Evolutionary conservation across 2,888 invertebrate genomes (phyloP), one percentile per base, ranked within the genome.

Genomic region (Buathra laborator): DNA sequence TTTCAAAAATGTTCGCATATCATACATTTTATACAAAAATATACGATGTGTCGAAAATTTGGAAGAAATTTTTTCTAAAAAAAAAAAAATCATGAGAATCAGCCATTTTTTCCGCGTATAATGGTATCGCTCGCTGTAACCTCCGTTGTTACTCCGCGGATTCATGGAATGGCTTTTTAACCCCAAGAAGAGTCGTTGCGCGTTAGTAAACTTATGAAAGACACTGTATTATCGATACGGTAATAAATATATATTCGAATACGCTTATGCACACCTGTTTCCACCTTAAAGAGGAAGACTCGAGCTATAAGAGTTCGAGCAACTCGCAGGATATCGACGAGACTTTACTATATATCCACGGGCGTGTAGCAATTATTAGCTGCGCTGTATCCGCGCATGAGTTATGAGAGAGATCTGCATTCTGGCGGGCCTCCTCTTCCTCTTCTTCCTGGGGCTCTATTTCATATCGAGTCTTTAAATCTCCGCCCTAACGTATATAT

Each of bases 391-490:
- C 90, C 80, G 84, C 86, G 80, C 81, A 85, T 88, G 89, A 89
- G 87, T 89, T 89, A 89, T 89, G 86, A 81, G 88, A 89, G 89
- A 89, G 89, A 89, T 89, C 89, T 89, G 89, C 88, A 89, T 89
- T 89, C 87, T 88, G 83, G 75, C 81, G 79, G 37, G 84, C 75
- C 71, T 81, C 85, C 81, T 86, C 87, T 86, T 85, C 82, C 83
- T 79, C 79, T 76, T 84, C 80, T 80, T 80, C 83, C 80, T 66
- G 75, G 71, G 88, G 87, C 88, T 88, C 87, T 86, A 87, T 88
- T 89, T 89, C 88, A 91, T 91, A 92, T 92, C 91, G 90, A 91
- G 89, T 89, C 90, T 90, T 89, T 89, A 89, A 91, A 92, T 91
- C 92, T 91, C 89, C 90, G 90, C 89, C 89, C 89, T 79, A 75